Conservation (phyloP, 2,113 vertebrate genomes). For the Cercocebus atys region DNA sequence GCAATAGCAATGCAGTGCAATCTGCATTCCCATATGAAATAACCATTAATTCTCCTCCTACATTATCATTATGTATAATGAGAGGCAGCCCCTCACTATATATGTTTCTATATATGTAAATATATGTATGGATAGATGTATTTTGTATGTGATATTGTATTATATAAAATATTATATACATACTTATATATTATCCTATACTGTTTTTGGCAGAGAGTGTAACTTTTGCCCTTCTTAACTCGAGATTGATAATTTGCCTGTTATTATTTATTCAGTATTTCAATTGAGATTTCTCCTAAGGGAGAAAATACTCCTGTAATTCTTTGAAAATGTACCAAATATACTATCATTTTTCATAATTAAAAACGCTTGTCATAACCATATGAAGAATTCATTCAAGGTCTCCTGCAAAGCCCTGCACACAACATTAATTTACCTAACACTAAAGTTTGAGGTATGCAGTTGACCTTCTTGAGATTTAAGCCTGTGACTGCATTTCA, state of each 20-base stretch:
- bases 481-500: not conserved
- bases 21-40: not conserved
- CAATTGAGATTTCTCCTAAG: not conserved
- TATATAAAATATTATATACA: not conserved
- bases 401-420: not conserved
- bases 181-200: not conserved
- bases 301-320: not conserved
- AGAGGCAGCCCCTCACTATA: not conserved
- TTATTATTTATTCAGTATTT: not conserved
- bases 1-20: not conserved
- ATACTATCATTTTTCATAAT: constrained; percentile 14
- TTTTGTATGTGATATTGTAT: not conserved
- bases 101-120: not conserved
- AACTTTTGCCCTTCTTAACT: not conserved
- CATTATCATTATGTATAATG: not conserved
- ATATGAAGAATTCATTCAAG: not conserved
- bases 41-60: not conserved
- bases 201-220: not conserved
- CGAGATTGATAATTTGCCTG: not conserved
- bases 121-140: not conserved
- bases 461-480: not conserved
- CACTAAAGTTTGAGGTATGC: not conserved
- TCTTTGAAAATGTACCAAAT: not conserved
- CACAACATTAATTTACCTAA: not conserved
- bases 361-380: not conserved